phyloP scores from a whole-genome alignment of 1,140 invertebrate species.

The Monochamus saltuarius region DNA sequence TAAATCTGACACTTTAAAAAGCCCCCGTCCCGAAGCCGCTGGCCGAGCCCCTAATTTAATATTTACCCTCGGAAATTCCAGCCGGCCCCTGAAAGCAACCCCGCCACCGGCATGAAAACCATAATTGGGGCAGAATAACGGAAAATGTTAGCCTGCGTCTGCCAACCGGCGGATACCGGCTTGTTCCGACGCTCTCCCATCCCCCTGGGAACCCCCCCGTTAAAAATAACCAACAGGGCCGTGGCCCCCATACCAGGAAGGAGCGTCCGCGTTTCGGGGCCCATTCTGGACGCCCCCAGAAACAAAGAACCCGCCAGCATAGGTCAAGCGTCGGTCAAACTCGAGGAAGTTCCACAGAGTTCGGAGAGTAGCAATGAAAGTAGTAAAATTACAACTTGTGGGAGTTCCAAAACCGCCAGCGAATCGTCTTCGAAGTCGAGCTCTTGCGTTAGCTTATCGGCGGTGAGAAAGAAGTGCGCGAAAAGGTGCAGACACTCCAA shows the following conservation, averaged over 20 bases:
- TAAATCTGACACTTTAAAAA: too few species aligned
- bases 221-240: conserved; percentile 37
- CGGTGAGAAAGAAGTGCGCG: conserved; percentile 1
- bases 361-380: neutral
- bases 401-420: neutral
- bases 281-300: neutral
- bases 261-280: conserved; percentile 24
- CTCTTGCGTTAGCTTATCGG: conserved; percentile 1
- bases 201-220: conserved; percentile 44
- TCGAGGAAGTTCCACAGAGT: neutral
- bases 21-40: too few species aligned
- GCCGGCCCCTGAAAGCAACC: conserved; percentile 6
- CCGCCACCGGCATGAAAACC: conserved; percentile 1
- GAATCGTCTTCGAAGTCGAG: neutral
- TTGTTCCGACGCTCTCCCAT: conserved; percentile 46
- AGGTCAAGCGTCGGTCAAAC: conserved; percentile 9
- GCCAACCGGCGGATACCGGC: conserved; percentile 57
- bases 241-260: conserved; percentile 28
- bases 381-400: neutral
- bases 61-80: neutral
- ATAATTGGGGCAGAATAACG: conserved; percentile 26
- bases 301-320: neutral
- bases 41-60: too few species aligned
- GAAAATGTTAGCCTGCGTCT: conserved; percentile 62
- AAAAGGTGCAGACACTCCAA: conserved; percentile 4